phyloP scores from a whole-genome alignment of 2,797 vertebrate genomes.

The Liasis olivaceus region DNA sequence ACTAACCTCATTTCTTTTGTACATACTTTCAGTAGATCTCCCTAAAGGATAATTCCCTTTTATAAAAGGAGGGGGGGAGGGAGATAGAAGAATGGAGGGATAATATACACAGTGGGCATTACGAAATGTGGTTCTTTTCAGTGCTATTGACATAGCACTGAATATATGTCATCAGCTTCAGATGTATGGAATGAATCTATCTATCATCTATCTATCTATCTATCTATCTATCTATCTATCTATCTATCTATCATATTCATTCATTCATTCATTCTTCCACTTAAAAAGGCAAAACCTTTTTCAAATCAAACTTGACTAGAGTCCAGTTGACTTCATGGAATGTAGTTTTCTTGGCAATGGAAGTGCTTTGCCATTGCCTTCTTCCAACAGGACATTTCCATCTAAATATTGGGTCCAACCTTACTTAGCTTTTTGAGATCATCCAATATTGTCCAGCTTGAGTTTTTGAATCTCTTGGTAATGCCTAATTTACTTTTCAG shows the following conservation, averaged over 20 bases:
- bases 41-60: slow-evolving; percentile 65
- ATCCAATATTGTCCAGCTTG: neutral
- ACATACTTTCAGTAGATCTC: slow-evolving; percentile 65
- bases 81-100: slow-evolving; percentile 24
- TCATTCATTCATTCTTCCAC: no score
- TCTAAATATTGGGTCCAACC: neutral
- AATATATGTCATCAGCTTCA: slow-evolving; percentile 33
- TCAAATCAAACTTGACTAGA: neutral
- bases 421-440: no score
- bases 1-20: slow-evolving; percentile 74
- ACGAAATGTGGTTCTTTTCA: slow-evolving; percentile 25
- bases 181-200: neutral
- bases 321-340: neutral
- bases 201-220: no score
- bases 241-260: no score
- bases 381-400: neutral
- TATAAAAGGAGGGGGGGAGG: slow-evolving; percentile 43
- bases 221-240: no score
- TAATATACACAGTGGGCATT: slow-evolving; percentile 8
- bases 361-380: neutral
- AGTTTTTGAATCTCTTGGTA: neutral
- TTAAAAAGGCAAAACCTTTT: neutral
- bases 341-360: neutral
- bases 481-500: neutral
- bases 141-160: slow-evolving; percentile 40